Evolutionary conservation across 2,888 invertebrate species (phyloP).

Genomic region (Tipula helvola): DNA sequence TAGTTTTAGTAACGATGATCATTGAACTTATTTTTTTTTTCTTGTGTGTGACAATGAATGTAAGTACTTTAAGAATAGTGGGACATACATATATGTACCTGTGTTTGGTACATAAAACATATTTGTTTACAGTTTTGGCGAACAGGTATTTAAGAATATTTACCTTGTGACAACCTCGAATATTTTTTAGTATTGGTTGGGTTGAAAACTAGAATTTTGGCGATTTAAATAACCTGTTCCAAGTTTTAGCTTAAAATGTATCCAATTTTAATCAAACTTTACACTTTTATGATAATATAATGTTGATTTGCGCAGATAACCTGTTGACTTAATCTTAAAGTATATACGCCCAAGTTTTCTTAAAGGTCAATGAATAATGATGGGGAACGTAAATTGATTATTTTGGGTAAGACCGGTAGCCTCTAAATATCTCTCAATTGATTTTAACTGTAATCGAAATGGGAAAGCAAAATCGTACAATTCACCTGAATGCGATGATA

Average conservation of each 20-base stretch:
- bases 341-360: not conserved
- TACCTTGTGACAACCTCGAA: not conserved
- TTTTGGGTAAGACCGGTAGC: too few relatives aligned
- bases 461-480: too few relatives aligned
- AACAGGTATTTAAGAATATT: not conserved
- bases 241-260: too few relatives aligned
- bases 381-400: too few relatives aligned
- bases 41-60: not conserved
- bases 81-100: not conserved
- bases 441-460: too few relatives aligned
- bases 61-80: not conserved
- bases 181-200: not conserved
- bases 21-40: not conserved
- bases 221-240: not conserved
- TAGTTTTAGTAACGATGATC: not conserved
- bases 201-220: not conserved
- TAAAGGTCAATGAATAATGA: too few relatives aligned
- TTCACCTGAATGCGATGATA: too few relatives aligned
- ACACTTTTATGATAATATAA: not conserved
- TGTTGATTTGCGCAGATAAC: not conserved
- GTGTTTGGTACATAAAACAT: not conserved
- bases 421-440: too few relatives aligned
- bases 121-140: not conserved
- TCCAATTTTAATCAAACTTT: too few relatives aligned
- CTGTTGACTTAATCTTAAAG: not conserved